A percentile compares a stretch with the other conserved stretches of the same genome.
phyloP scores from a whole-genome alignment of 2,888 invertebrate genomes.

The Drosophila nr. perissopoda region DNA sequence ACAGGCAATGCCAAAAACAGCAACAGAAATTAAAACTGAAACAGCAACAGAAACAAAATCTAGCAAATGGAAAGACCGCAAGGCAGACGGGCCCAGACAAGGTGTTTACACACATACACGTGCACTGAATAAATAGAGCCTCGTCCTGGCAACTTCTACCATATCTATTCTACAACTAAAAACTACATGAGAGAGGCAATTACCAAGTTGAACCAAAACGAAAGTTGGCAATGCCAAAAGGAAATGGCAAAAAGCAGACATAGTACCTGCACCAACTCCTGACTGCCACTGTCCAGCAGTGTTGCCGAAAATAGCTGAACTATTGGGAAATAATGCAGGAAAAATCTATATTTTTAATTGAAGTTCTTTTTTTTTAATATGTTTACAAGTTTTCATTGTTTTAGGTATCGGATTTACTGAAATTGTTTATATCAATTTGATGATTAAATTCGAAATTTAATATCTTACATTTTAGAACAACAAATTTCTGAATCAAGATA shows the following conservation, averaged over 20 bases:
- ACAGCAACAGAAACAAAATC: conserved; percentile 17
- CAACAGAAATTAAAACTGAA: conserved; percentile 3
- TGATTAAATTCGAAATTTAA: neutral
- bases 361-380: neutral
- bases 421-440: neutral
- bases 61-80: conserved; percentile 60
- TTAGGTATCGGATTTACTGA: neutral
- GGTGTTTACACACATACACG: conserved; percentile 62
- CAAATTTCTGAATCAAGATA: neutral
- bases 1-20: conserved; percentile 17
- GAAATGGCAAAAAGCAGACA: conserved; percentile 6
- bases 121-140: conserved; percentile 16
- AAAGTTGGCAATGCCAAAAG: conserved; percentile 49
- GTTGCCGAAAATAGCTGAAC: neutral
- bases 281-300: neutral
- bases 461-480: neutral
- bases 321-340: no score
- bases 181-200: conserved; percentile 57
- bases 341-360: neutral
- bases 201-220: conserved; percentile 53
- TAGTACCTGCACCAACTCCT: conserved; percentile 37
- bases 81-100: conserved; percentile 62
- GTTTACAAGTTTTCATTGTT: neutral
- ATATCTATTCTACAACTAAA: conserved; percentile 23
- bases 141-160: conserved; percentile 14